These are phyloP conservation scores for Phrynocephalus guinanensis DNA, from an alignment of 2,797 vertebrate genomes.

Conservation along the genomic window DNA sequence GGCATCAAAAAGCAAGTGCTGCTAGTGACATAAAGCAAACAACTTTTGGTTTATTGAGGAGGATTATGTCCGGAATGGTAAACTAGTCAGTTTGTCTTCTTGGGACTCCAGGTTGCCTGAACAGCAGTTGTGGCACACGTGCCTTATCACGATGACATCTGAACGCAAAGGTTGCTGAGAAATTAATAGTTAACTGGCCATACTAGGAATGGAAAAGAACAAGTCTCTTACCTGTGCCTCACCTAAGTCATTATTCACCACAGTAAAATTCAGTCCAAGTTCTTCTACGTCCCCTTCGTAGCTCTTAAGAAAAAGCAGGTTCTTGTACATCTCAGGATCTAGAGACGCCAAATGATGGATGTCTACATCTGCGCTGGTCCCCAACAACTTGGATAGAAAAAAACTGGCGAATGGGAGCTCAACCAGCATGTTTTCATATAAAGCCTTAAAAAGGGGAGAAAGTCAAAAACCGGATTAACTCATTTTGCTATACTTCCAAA, in stretches of 20 bases:
- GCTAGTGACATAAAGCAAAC: neutral
- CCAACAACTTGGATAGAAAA: constrained; percentile 96
- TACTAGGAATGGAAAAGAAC: neutral
- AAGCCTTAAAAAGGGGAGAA: constrained; percentile 79
- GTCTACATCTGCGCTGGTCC: constrained; percentile 97
- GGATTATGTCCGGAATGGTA: constrained; percentile 22
- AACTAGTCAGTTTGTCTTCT: constrained; percentile 72
- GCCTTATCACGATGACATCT: constrained; percentile 75
- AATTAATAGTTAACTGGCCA: constrained; percentile 78
- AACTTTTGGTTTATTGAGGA: neutral
- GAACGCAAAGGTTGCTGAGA: constrained; percentile 63
- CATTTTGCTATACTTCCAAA: constrained; percentile 12
- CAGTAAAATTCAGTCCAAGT: constrained; percentile 96
- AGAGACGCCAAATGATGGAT: constrained; percentile 97
- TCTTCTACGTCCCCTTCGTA: constrained; percentile 97
- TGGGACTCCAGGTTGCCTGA: constrained; percentile 51
- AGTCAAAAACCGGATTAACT: neutral
- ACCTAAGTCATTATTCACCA: constrained; percentile 97
- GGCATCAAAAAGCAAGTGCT: neutral
- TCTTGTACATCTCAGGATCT: constrained; percentile 97
- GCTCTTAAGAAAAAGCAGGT: constrained; percentile 98
- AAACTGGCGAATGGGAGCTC: constrained; percentile 98
- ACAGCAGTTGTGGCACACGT: constrained; percentile 60
- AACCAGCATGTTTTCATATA: constrained; percentile 99
- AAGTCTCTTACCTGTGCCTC: constrained; percentile 89